Evolutionary conservation across 2,888 invertebrate species (phyloP).

Genomic region (Danaus chrysippus): DNA sequence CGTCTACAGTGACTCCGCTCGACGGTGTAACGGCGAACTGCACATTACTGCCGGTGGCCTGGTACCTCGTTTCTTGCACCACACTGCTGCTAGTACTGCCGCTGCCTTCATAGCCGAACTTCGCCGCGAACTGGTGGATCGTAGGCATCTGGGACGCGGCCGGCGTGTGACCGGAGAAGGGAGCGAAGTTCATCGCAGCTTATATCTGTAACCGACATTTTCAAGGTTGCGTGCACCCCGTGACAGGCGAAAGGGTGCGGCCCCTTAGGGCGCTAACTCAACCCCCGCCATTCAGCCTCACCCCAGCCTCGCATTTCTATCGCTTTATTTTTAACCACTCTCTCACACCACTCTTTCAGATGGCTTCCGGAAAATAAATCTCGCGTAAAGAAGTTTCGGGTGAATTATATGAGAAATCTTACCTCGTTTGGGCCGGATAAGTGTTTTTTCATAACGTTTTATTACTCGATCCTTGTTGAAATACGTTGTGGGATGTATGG

Average conservation of each 20-base stretch:
- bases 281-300: conserved; percentile 78
- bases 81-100: conserved; percentile 49
- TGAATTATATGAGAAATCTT: conserved; percentile 41
- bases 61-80: conserved; percentile 67
- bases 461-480: conserved; percentile 56
- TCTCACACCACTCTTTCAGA: conserved; percentile 60
- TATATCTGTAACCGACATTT: conserved; percentile 35
- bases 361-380: conserved; percentile 5
- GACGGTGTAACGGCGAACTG: conserved; percentile 62
- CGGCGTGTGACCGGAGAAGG: conserved; percentile 89
- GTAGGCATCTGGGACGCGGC: conserved; percentile 86
- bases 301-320: conserved; percentile 64
- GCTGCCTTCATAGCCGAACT: conserved; percentile 78
- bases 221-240: conserved; percentile 33
- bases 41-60: conserved; percentile 50
- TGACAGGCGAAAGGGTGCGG: conserved; percentile 56
- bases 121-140: conserved; percentile 90
- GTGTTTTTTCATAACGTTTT: conserved; percentile 62
- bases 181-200: conserved; percentile 88
- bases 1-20: conserved; percentile 53
- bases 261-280: conserved; percentile 68
- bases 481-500: conserved; percentile 53
- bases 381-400: conserved; percentile 16
- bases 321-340: conserved; percentile 75
- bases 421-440: conserved; percentile 52